Base-by-base conservation (phyloP, 2,888 invertebrate species). In the Callyntrura sp. region DNA sequence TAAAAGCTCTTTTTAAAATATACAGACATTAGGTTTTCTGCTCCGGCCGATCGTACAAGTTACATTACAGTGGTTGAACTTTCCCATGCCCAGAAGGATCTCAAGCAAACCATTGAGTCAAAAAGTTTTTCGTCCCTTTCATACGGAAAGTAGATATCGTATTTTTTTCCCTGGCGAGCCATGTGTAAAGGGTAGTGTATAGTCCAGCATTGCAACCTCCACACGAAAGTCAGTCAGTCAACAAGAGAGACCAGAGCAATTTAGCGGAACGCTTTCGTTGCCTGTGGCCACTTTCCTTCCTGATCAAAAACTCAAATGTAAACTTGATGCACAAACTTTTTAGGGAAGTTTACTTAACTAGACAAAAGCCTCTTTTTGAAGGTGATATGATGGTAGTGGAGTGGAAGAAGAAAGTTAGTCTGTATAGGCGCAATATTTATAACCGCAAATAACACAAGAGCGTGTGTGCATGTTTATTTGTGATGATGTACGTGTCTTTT, bases 271-370 rank as follows among this genome's bases (percentile, higher is more conserved):
- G 90, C 86, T 86, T 86, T 90, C 86, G 45, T 83, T 55, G 65
- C 90, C 90, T 55, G 25, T 86, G 90, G 90, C 90, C 90, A 90
- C 82, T 81, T 84, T 90, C 81, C 90, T 86, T 86, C 90, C 86
- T 90, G 86, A 90, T 90, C 82, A 83, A 70, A 51, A 89, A 85
- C 83, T 83, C 83, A 20, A 81, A 89, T 84, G 88, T 84, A 89
- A 89, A 89, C 79, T 68, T 55, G 62, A 79, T 43, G 76, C 60
- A 25, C 45, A 89, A 88, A 51, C 78, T 89, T 78, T 79, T 70
- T 73, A 55, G 68, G 73, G 51, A 83, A 76, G 85, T 89, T 84
- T 89, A 35, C 55, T 84, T 43, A 89, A 65, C 65, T 55, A 89
- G 35, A 55, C 88, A 62, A 35, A 81, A 17, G 25, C 23, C 48